Evolutionary conservation across 2,888 invertebrate species (phyloP), one percentile per base, ranked within the genome.

Genomic region (Oxycera nigricornis): DNA sequence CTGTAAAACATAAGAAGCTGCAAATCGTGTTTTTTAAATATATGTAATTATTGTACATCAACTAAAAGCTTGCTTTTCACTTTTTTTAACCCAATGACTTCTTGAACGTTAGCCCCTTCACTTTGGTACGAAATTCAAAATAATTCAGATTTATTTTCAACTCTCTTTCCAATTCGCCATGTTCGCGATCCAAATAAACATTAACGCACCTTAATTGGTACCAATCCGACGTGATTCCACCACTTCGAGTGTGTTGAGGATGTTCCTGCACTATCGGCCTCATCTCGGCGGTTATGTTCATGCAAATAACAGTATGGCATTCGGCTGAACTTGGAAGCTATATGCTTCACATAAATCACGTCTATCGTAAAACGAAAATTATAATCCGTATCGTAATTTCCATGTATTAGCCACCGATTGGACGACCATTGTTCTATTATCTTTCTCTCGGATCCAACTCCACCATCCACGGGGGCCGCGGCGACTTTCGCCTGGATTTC

Each of bases 351-450:
- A 70, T 55, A 30, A 55, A 52, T 70, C 52, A 70, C 52, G 70
- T 52, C 31, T 14, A 31, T 70, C 20, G 30, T 55, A 35, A 30
- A 55, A 70, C 55, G 52, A 70, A 70, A 52, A 70, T 52, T 55
- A 70, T 70, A 70, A 70, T 70, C 70, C 70, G 55, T 70, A 70
- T 52, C 52, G 70, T 55, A 70, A 68, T 68, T 68, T 68, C 68
- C 68, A 50, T 46, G 52, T 70, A 41, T 70, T 70, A 52, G 70
- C 70, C 28, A 41, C 22, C 31, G 24, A 55, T 70, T 31, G 31
- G n/a, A 14, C 52, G 22, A 52, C 31, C 30, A 28, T 52, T 31
- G 70, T 70, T 65, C 65, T 65, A 39, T 22, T 62, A 26, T 22
- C 9, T 62, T 24, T 41, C 65, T 41, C 41, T 65, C 65, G 17